Evolutionary conservation across 2,888 invertebrate genomes (phyloP).

Genomic region (Resseliella maxima): DNA sequence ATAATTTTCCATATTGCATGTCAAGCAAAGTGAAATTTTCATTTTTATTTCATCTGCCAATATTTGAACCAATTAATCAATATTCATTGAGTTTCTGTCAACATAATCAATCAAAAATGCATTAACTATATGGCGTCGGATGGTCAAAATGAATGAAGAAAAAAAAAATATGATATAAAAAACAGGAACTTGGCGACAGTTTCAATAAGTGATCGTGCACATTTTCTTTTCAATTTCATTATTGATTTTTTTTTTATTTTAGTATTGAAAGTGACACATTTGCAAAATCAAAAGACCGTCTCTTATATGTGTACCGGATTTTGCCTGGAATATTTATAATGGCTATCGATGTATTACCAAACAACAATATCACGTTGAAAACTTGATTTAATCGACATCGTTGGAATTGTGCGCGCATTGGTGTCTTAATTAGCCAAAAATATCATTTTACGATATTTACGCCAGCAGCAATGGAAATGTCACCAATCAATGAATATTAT

Average conservation of each 20-base stretch:
- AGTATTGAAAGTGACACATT: constrained; percentile 34
- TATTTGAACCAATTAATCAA: constrained; percentile 25
- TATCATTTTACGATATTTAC: constrained; percentile 42
- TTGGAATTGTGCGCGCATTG: not conserved
- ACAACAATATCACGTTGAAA: constrained; percentile 21
- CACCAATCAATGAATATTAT: constrained; percentile 53
- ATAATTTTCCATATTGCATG: not conserved
- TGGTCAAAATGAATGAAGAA: not conserved
- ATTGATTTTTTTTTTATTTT: constrained; percentile 26
- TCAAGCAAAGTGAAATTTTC: not conserved
- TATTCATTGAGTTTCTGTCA: not conserved
- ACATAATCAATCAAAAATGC: constrained; percentile 7
- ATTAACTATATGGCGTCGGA: not conserved
- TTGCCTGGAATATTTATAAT: not conserved
- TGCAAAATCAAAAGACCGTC: not conserved
- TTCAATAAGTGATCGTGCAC: not conserved
- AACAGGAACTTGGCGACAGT: constrained; percentile 13
- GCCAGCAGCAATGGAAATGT: constrained; percentile 51
- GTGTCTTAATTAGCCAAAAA: constrained; percentile 55
- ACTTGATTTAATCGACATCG: constrained; percentile 5
- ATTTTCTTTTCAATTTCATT: not conserved
- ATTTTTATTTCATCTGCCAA: constrained; percentile 5
- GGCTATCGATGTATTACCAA: not conserved
- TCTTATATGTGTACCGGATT: not conserved
- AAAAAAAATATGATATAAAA: not conserved